Percentiles rank a stretch among this genome's conserved stretches.
These are phyloP conservation scores for Coremacera marginata DNA, from an alignment of 2,888 invertebrate species.

Conservation along the genomic window DNA sequence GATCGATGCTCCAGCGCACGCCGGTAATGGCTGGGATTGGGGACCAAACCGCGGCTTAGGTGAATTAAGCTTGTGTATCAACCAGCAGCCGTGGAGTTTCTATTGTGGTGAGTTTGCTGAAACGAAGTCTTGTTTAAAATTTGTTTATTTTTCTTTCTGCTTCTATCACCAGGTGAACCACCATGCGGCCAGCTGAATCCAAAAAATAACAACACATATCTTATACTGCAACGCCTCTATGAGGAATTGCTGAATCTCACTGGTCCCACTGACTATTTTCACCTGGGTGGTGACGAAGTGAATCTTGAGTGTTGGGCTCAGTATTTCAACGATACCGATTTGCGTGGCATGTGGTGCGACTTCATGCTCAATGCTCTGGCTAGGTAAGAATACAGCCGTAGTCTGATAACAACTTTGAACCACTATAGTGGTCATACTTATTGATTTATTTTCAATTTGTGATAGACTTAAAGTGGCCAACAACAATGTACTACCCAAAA, in stretches of 20 bases:
- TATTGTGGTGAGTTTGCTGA: conserved; percentile 75
- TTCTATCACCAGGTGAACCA: conserved; percentile 72
- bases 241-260: conserved; percentile 80
- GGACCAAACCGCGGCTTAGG: conserved; percentile 82
- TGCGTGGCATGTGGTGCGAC: conserved; percentile 83
- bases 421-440: neutral
- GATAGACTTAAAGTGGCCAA: conserved; percentile 67
- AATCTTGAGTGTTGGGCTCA: conserved; percentile 85
- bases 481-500: conserved; percentile 62
- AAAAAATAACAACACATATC: conserved; percentile 82
- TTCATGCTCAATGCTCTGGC: conserved; percentile 78
- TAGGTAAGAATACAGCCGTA: conserved; percentile 56
- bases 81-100: conserved; percentile 83
- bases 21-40: conserved; percentile 89
- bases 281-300: conserved; percentile 79
- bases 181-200: conserved; percentile 90
- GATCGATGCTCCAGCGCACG: conserved; percentile 92
- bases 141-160: conserved; percentile 31
- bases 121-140: conserved; percentile 8
- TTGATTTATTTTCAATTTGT: conserved; percentile 2
- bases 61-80: conserved; percentile 83
- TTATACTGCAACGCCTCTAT: conserved; percentile 80
- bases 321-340: conserved; percentile 80
- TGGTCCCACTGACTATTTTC: conserved; percentile 83
- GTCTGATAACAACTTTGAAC: neutral